A percentile compares a stretch with the other conserved stretches of the same genome.
Conservation (phyloP, 1,140 invertebrate genomes). For the Rhyzopertha dominica region DNA sequence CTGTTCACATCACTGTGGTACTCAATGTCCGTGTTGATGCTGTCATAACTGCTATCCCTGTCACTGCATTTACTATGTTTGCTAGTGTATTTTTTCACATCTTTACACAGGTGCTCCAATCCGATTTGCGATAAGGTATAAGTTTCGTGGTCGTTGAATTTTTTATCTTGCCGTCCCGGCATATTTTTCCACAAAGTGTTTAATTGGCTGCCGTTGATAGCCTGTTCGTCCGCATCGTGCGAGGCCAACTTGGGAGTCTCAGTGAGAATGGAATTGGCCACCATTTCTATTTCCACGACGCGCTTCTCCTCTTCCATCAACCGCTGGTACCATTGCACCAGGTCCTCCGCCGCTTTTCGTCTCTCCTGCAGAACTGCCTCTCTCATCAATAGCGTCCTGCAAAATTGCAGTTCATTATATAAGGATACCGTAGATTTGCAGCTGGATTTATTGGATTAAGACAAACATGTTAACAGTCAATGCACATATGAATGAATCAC, state of each 20-base stretch:
- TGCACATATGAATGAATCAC: no score
- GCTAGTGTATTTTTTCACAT: slow-evolving; percentile 23
- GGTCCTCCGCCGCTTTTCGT: slow-evolving; percentile 38
- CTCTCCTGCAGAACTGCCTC: slow-evolving; percentile 41
- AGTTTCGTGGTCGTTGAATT: slow-evolving; percentile 26
- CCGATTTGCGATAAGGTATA: slow-evolving; percentile 27
- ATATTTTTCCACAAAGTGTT: slow-evolving; percentile 31
- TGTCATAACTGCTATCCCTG: no score
- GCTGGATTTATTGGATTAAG: no score
- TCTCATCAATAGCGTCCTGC: slow-evolving; percentile 40
- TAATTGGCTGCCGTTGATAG: slow-evolving; percentile 27
- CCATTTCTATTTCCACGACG: slow-evolving; percentile 38
- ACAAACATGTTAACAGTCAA: no score
- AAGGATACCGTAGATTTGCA: background rate
- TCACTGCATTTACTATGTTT: no score
- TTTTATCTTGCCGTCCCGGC: slow-evolving; percentile 24
- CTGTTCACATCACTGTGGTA: no score
- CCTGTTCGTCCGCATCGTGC: slow-evolving; percentile 13
- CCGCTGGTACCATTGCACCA: slow-evolving; percentile 43
- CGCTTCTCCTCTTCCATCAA: slow-evolving; percentile 41
- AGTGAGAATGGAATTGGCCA: slow-evolving; percentile 34
- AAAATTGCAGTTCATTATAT: slow-evolving; percentile 22
- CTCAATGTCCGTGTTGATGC: no score
- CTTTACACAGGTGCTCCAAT: slow-evolving; percentile 27
- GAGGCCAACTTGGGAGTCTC: slow-evolving; percentile 24